A percentile compares a stretch with the other conserved stretches of the same genome.
Conservation (phyloP, 2,113 vertebrate species). For the Pygoscelis antarcticus region DNA sequence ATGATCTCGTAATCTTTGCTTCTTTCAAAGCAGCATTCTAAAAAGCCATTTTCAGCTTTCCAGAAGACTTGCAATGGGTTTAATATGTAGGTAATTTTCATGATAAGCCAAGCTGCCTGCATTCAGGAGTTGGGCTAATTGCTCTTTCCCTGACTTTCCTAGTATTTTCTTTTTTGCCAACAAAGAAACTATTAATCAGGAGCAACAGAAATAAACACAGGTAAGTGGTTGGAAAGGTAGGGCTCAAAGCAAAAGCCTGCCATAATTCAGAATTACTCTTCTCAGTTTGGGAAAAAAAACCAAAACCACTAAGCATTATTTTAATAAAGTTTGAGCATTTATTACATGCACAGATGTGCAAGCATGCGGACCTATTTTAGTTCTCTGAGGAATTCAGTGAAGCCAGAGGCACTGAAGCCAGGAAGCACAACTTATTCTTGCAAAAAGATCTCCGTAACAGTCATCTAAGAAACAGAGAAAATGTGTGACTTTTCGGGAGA, state of each 20-base stretch:
- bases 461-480: not conserved
- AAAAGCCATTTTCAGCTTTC: not conserved
- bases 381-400: not conserved
- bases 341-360: not conserved
- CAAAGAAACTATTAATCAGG: not conserved
- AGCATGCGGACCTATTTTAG: not conserved
- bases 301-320: not conserved
- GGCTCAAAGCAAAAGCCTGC: not conserved
- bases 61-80: not conserved
- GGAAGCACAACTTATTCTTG: not conserved
- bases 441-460: not conserved
- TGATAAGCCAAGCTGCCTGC: not conserved
- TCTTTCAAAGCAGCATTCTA: not conserved
- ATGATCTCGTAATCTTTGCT: not conserved
- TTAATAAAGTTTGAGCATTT: not conserved
- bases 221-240: not conserved
- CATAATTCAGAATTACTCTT: not conserved
- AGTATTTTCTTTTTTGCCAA: not conserved
- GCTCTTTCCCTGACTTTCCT: not conserved
- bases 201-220: not conserved
- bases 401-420: not conserved
- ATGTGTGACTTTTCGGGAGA: not conserved
- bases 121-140: not conserved
- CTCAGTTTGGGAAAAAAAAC: rapidly evolving
- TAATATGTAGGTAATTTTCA: not conserved